These are phyloP conservation scores for Vanessa atalanta DNA, from an alignment of 1,140 invertebrate species.

Conservation along the genomic window DNA sequence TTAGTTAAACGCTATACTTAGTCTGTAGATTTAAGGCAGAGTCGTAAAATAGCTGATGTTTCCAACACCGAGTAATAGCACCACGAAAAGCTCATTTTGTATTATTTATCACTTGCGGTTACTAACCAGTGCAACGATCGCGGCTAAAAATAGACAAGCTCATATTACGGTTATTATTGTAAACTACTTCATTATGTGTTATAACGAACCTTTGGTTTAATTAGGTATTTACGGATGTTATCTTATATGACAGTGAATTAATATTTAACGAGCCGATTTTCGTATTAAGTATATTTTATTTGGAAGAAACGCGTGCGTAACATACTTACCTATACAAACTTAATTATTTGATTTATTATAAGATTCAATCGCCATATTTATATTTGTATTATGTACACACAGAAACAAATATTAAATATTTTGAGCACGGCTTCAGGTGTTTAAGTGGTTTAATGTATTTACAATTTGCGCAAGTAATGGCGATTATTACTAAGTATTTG, in stretches of 20 bases:
- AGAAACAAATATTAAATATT: slow-evolving; percentile 36
- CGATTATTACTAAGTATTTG: slow-evolving; percentile 52
- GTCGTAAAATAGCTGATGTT: slow-evolving; percentile 1
- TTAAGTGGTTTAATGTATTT: slow-evolving; percentile 52
- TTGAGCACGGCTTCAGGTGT: slow-evolving; percentile 35
- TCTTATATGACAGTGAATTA: slow-evolving; percentile 5
- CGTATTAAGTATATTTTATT: no score
- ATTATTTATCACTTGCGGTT: slow-evolving; percentile 59
- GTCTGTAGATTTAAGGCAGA: neutral
- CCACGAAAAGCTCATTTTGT: slow-evolving; percentile 27
- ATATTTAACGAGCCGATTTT: neutral
- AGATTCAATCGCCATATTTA: slow-evolving; percentile 12
- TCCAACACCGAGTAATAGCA: slow-evolving; percentile 18
- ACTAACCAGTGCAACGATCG: slow-evolving; percentile 57
- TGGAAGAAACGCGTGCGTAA: neutral
- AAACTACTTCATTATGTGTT: slow-evolving; percentile 35
- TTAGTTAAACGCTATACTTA: neutral
- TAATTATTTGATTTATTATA: no score
- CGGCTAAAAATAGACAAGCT: slow-evolving; percentile 61
- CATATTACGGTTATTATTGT: slow-evolving; percentile 45
- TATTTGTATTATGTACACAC: slow-evolving; percentile 36
- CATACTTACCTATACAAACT: neutral
- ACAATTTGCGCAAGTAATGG: slow-evolving; percentile 44
- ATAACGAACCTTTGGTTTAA: slow-evolving; percentile 23
- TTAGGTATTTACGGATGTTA: slow-evolving; percentile 28